Evolutionary conservation across 2,888 invertebrate genomes (phyloP).

Genomic region (Graphium colonna): DNA sequence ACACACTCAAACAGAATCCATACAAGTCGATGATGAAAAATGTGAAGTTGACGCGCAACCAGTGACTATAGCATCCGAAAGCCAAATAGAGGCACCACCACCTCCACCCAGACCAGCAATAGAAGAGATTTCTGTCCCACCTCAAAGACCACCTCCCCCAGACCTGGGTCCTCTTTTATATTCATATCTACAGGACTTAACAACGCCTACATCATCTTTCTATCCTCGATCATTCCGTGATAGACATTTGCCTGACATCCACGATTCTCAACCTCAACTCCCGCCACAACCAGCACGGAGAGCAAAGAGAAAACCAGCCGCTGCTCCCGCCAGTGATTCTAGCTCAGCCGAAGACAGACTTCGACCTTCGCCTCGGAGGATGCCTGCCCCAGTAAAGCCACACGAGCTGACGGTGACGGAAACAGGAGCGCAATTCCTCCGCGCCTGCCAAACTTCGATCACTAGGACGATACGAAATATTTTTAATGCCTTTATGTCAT

Average conservation of each 20-base stretch:
- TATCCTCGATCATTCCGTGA: conserved; percentile 64
- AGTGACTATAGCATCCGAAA: conserved; percentile 9
- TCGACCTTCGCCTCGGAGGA: conserved; percentile 60
- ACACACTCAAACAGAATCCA: conserved; percentile 63
- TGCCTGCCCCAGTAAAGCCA: conserved; percentile 56
- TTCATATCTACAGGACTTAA: conserved; percentile 76
- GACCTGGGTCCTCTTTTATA: conserved; percentile 70
- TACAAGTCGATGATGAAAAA: conserved; percentile 29
- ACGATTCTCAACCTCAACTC: conserved; percentile 54
- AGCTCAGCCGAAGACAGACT: conserved; percentile 74
- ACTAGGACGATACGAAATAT: conserved; percentile 84
- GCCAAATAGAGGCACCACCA: conserved; percentile 28
- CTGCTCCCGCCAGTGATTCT: conserved; percentile 66
- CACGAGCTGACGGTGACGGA: conserved; percentile 85
- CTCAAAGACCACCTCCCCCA: conserved; percentile 72
- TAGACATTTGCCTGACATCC: conserved; percentile 53
- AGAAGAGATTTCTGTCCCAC: conserved; percentile 50
- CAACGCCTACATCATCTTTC: conserved; percentile 69
- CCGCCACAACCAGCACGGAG: conserved; percentile 72
- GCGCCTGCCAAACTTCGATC: conserved; percentile 84
- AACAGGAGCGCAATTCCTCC: conserved; percentile 84
- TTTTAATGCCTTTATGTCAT: conserved; percentile 82
- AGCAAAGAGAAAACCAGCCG: conserved; percentile 62
- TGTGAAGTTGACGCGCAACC: conserved; percentile 27
- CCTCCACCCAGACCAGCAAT: conserved; percentile 36